Conservation (phyloP, 92 coral and sea anemone species). For the Parazoanthus atlanticus region DNA sequence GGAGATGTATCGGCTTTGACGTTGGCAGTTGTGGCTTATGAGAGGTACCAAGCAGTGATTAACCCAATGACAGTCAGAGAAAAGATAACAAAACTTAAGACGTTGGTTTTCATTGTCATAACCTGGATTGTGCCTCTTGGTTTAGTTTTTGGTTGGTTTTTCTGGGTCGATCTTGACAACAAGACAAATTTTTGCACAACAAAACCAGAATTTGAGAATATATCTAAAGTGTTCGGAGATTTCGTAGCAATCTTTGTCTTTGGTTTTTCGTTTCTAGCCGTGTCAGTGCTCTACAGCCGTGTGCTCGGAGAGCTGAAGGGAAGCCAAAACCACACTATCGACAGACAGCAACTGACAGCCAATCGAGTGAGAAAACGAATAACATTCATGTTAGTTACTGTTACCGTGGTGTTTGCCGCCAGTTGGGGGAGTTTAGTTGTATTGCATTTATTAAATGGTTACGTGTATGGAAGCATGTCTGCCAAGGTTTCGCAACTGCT, state of each 20-base stretch:
- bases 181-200: neutral
- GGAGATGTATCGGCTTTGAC: neutral
- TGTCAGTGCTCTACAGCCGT: constrained; percentile 5
- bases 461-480: neutral
- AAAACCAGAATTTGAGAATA: neutral
- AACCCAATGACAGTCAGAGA: constrained; percentile 13
- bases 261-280: neutral
- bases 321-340: neutral
- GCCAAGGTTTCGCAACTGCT: neutral
- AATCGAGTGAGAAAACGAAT: neutral
- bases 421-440: constrained; percentile 12
- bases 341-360: constrained; percentile 10
- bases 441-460: neutral
- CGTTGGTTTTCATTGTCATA: constrained; percentile 1
- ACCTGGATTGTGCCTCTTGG: constrained; percentile 10
- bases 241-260: neutral
- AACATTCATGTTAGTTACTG: constrained; percentile 9
- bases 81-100: constrained; percentile 13
- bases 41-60: constrained; percentile 29
- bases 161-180: neutral
- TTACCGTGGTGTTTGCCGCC: neutral
- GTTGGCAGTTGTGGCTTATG: constrained; percentile 10
- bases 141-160: neutral
- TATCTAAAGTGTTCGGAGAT: neutral
- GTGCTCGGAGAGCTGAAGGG: neutral